phyloP scores from a whole-genome alignment of 2,888 invertebrate genomes.

The Microplitis deprimator region DNA sequence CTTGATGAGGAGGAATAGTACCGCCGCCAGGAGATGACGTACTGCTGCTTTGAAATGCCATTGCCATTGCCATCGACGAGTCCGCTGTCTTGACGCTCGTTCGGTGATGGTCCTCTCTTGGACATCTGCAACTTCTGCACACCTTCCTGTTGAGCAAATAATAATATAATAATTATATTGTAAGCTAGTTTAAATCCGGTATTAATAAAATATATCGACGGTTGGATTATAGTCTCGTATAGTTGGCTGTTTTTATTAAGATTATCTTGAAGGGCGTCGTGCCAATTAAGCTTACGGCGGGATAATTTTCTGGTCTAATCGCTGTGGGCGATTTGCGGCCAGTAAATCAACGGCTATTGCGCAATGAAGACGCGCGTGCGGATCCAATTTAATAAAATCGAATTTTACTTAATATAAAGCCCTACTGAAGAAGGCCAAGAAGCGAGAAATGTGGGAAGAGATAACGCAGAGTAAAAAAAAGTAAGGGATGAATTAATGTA shows the following conservation, averaged over 20 bases:
- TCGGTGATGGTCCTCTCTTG: slow-evolving; percentile 72
- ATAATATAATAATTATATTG: not conserved
- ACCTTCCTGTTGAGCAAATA: slow-evolving; percentile 78
- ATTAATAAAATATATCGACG: not conserved
- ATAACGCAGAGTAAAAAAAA: not conserved
- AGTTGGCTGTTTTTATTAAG: not conserved
- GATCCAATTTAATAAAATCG: slow-evolving; percentile 44
- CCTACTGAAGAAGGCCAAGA: not conserved
- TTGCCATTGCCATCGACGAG: slow-evolving; percentile 67
- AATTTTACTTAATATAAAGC: slow-evolving; percentile 10
- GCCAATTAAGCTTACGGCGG: slow-evolving; percentile 40
- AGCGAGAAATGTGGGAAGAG: not conserved
- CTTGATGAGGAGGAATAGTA: slow-evolving; percentile 70
- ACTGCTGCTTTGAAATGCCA: slow-evolving; percentile 68
- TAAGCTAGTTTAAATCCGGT: no score
- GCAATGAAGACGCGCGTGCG: slow-evolving; percentile 46
- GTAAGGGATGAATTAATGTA: slow-evolving; percentile 13
- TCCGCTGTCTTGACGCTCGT: slow-evolving; percentile 59
- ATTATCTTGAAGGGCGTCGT: not conserved
- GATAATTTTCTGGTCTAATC: slow-evolving; percentile 39
- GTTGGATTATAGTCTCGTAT: not conserved
- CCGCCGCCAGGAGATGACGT: slow-evolving; percentile 68
- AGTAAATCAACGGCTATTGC: slow-evolving; percentile 51
- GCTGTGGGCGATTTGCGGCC: slow-evolving; percentile 47
- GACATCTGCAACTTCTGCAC: slow-evolving; percentile 86